Evolutionary conservation across 2,113 vertebrate genomes (phyloP).

Genomic region (Chascanopsetta lugubris): DNA sequence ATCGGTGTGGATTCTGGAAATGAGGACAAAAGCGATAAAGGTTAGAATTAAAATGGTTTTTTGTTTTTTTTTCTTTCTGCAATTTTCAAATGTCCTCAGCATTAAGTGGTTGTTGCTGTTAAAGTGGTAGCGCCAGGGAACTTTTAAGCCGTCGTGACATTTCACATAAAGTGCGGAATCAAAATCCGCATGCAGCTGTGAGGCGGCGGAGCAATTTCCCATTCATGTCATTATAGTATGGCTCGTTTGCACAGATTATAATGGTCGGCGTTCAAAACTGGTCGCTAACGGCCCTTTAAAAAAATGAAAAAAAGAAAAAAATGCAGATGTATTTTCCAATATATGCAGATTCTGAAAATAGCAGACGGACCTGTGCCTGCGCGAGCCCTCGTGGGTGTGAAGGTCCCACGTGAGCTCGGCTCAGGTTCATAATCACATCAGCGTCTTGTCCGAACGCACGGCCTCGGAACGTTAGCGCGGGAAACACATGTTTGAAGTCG

Average conservation of each 20-base stretch:
- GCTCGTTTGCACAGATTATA: not conserved
- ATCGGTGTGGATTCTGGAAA: not conserved
- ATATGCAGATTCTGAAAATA: not conserved
- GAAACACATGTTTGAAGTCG: not conserved
- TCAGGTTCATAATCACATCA: not conserved
- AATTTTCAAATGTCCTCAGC: constrained; percentile 3
- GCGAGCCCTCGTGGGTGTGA: not conserved
- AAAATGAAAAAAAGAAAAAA: no score
- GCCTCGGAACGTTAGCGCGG: not conserved
- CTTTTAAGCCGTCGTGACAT: not conserved
- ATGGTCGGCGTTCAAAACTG: not conserved
- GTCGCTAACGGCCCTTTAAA: no score
- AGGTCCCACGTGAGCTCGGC: not conserved
- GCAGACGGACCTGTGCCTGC: not conserved
- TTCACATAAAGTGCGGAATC: not conserved
- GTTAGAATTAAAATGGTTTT: not conserved
- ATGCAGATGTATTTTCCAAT: no score
- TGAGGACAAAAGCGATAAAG: not conserved
- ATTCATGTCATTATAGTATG: not conserved
- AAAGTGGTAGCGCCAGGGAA: not conserved
- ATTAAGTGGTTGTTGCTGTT: not conserved
- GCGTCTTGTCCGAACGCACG: not conserved
- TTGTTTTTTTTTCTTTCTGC: not conserved
- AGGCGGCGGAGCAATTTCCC: not conserved
- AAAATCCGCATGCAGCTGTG: no score